phyloP scores from a whole-genome alignment of 2,113 vertebrate species.

The Fulmarus glacialis region DNA sequence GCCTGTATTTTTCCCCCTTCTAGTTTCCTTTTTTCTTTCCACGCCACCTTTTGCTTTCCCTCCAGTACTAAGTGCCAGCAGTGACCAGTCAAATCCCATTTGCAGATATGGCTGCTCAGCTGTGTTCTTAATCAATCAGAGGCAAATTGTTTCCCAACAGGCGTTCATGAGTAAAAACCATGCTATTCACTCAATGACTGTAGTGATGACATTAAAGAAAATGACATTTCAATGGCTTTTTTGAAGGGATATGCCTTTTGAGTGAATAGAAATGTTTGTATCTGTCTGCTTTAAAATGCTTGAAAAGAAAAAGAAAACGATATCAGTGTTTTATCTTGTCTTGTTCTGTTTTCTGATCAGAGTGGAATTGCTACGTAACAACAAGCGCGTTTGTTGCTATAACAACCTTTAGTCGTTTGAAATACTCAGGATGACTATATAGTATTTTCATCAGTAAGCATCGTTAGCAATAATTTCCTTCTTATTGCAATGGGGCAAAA shows the following conservation, averaged over 20 bases:
- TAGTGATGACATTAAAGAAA: neutral
- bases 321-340: neutral
- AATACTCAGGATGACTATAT: neutral
- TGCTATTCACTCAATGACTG: neutral
- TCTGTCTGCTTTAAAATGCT: neutral
- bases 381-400: neutral
- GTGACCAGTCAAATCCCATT: neutral
- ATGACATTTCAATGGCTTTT: neutral
- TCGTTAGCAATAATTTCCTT: neutral
- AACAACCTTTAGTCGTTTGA: neutral
- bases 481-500: neutral
- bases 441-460: neutral
- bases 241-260: neutral
- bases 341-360: neutral
- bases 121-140: neutral
- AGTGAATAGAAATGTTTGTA: neutral
- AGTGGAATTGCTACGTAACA: neutral
- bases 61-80: neutral
- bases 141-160: neutral
- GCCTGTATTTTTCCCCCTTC: neutral
- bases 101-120: neutral
- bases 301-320: neutral
- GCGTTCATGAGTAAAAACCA: neutral
- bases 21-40: neutral
- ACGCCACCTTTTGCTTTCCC: fast-evolving